Conservation (phyloP, 2,888 invertebrate species). For the Lycophotia porphyrea region DNA sequence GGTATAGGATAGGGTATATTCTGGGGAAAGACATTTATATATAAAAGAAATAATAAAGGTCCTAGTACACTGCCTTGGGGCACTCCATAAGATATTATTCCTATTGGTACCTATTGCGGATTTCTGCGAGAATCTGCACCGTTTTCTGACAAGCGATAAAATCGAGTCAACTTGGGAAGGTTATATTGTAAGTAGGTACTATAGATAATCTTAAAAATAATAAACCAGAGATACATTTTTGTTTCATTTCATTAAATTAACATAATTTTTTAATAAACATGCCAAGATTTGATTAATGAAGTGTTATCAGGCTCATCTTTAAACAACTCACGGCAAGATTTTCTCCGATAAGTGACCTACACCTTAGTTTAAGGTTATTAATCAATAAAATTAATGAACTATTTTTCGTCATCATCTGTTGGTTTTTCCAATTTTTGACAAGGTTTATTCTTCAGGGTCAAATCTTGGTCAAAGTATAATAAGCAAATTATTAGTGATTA, state of each 20-base stretch:
- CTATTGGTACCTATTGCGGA: background rate
- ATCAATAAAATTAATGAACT: conserved; percentile 3
- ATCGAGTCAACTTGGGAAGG: background rate
- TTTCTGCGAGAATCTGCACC: background rate
- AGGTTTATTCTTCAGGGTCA: conserved; percentile 8
- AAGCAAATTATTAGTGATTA: conserved; percentile 1
- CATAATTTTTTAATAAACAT: conserved; percentile 14
- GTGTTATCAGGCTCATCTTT: conserved; percentile 1
- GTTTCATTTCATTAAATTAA: background rate
- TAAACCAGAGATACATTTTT: background rate
- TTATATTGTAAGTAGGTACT: background rate
- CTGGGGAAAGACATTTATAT: too few relatives aligned
- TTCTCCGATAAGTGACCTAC: background rate
- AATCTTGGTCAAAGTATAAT: background rate
- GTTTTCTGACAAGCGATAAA: background rate
- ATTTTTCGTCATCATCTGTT: background rate
- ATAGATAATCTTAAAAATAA: background rate
- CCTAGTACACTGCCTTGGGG: too few relatives aligned
- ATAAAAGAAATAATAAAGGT: too few relatives aligned
- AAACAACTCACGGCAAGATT: background rate
- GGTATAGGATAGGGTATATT: too few relatives aligned
- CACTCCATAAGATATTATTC: too few relatives aligned
- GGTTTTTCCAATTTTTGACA: conserved; percentile 4
- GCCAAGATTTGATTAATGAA: background rate
- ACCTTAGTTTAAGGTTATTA: conserved; percentile 2